Conservation (phyloP, 2,888 invertebrate species). For the Entomobrya proxima region DNA sequence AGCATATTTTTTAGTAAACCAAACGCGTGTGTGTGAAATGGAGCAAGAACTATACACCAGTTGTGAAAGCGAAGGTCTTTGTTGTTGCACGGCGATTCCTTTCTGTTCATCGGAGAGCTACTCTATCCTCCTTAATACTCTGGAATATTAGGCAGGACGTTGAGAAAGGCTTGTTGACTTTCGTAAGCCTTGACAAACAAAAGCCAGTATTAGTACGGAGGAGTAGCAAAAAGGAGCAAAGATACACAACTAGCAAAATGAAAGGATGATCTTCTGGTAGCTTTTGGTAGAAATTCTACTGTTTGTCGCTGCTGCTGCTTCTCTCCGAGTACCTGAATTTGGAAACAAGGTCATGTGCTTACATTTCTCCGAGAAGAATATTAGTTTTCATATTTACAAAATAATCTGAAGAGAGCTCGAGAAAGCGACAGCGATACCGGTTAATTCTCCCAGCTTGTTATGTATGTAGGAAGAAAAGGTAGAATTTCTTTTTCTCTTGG, state of each 20-base stretch:
- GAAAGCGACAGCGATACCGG: not conserved
- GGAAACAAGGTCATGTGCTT: not conserved
- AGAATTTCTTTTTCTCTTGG: not conserved
- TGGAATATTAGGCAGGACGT: not conserved
- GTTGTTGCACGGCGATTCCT: no score
- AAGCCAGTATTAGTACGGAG: no score
- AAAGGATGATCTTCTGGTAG: not conserved
- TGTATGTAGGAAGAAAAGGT: not conserved
- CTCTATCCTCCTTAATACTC: no score
- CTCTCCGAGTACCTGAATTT: not conserved
- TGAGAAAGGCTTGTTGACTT: not conserved
- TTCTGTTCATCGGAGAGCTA: not conserved
- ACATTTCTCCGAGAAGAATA: not conserved
- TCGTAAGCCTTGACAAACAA: not conserved
- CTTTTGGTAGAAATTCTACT: no score
- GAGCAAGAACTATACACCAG: no score
- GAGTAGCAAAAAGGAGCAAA: not conserved
- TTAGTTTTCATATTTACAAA: not conserved
- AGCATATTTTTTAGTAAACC: not conserved
- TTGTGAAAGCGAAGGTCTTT: no score
- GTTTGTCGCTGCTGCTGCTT: no score
- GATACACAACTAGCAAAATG: not conserved
- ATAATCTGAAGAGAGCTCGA: not conserved
- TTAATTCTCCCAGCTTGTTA: not conserved
- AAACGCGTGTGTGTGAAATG: not conserved